Conservation (phyloP, 2,797 vertebrate genomes). For the Holocentrus rufus region DNA sequence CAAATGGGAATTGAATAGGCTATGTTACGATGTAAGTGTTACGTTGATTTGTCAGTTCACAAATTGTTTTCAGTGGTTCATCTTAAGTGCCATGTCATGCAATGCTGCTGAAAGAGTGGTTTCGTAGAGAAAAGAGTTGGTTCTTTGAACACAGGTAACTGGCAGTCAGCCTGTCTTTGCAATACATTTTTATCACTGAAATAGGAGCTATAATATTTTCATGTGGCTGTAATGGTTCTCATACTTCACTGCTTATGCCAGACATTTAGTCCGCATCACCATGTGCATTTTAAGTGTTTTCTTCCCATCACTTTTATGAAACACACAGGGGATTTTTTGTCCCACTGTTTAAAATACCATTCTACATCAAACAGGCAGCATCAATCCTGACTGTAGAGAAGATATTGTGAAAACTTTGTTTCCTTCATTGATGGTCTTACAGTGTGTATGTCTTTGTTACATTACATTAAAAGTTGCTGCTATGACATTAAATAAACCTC, state of each 20-base stretch:
- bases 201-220: slow-evolving; percentile 68
- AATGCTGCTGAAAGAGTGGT: slow-evolving; percentile 43
- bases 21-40: slow-evolving; percentile 63
- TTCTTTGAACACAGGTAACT: slow-evolving; percentile 31
- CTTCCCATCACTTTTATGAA: slow-evolving; percentile 68
- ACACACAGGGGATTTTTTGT: slow-evolving; percentile 45
- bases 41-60: slow-evolving; percentile 53
- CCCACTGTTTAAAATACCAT: slow-evolving; percentile 64
- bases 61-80: slow-evolving; percentile 52
- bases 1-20: slow-evolving; percentile 33
- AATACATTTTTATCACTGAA: slow-evolving; percentile 67
- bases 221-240: slow-evolving; percentile 70
- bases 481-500: slow-evolving; percentile 82
- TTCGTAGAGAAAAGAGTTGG: slow-evolving; percentile 25
- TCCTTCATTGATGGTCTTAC: slow-evolving; percentile 72
- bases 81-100: slow-evolving; percentile 75
- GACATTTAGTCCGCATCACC: slow-evolving; percentile 62
- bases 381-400: slow-evolving; percentile 66
- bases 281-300: slow-evolving; percentile 65
- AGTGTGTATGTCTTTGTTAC: slow-evolving; percentile 79
- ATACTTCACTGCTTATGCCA: slow-evolving; percentile 58
- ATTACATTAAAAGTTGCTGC: slow-evolving; percentile 79
- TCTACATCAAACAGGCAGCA: slow-evolving; percentile 60
- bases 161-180: slow-evolving; percentile 54
- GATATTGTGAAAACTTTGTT: slow-evolving; percentile 72